Base-by-base conservation (phyloP, 1,140 invertebrate genomes). In the Drosophila truncata region DNA sequence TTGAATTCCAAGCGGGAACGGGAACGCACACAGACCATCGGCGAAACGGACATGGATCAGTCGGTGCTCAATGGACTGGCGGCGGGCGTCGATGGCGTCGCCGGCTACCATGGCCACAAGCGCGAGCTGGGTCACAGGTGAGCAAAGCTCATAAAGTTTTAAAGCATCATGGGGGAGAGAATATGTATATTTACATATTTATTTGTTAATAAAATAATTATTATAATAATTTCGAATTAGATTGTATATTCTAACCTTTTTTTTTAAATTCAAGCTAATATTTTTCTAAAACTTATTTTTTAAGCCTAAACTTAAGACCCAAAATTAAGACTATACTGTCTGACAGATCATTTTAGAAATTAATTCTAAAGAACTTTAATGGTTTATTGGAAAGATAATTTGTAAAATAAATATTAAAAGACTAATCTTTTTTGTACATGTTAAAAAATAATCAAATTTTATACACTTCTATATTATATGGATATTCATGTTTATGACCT, bases 101-200 rank as follows among this genome's bases (percentile, higher is more conserved):
- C 49, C 29, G 65, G 20, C 49, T 88, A 83, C 41, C 81, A 84
- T 18, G 86, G 92, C 13, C 82, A 90, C 61, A 91, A 92, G 67
- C 86, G 91, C 46, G 86, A 92, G 55, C 60, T 84, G 67, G 81
- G 77, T 72, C 92, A 92, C 82, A 91, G 91, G 90, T 92, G 69
- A 91, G 77, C 52, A 63, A 14, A 27, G 61, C 33, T 55, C 20
- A 16, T 0, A n/a, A n/a, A 16, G 20, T n/a, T 25, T n/a, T 25
- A 8, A 11, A 14, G 9, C 20, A n/a, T n/a, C 20, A n/a, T n/a
- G 54, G 16, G 2, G 31, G 20, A 4, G 20, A 4, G 13, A 25
- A 25, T 25, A 20, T 20, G 18, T 7, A 50, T 29, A 6, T 14
- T 4, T 16, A 7, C 35, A 37, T 37, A 37, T 20, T 20, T 44